These are phyloP conservation scores for Vidua chalybeata DNA, from an alignment of 2,113 vertebrate species.

Conservation along the genomic window DNA sequence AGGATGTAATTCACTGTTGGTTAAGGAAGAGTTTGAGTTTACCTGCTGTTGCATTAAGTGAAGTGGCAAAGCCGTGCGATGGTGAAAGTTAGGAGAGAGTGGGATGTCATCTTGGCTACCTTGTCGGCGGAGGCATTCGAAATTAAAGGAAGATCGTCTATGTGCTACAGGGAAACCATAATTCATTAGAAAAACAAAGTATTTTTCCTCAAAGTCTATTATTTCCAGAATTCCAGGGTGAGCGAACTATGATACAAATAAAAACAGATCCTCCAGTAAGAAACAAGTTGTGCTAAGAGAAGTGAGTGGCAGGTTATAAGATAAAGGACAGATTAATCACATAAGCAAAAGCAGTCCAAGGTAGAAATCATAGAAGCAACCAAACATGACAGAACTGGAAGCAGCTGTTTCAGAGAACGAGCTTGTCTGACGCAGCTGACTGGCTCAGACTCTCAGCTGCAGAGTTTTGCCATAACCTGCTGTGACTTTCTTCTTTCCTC, in stretches of 20 bases:
- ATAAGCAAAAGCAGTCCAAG: not conserved
- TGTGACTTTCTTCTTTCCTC: not conserved
- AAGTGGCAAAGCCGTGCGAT: conserved; percentile 91
- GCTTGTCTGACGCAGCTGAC: not conserved
- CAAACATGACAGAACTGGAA: not conserved
- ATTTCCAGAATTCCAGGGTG: not conserved
- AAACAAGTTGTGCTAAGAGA: not conserved
- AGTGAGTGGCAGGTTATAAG: not conserved
- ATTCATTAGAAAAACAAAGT: not conserved
- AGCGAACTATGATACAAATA: not conserved
- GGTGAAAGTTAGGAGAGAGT: conserved; percentile 78
- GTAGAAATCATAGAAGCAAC: not conserved
- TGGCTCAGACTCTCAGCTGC: not conserved
- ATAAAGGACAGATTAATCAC: not conserved
- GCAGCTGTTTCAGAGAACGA: not conserved
- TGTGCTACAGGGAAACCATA: conserved; percentile 76
- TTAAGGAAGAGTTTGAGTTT: not conserved
- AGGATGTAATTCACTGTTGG: not conserved
- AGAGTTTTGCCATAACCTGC: not conserved
- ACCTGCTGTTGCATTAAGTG: conserved; percentile 99
- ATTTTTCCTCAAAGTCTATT: not conserved
- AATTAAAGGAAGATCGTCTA: conserved; percentile 95
- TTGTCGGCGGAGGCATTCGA: conserved; percentile 97
- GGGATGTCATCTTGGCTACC: conserved; percentile 91
- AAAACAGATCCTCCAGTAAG: not conserved